phyloP scores from a whole-genome alignment of 2,888 invertebrate species.

The Ochropacha duplaris region DNA sequence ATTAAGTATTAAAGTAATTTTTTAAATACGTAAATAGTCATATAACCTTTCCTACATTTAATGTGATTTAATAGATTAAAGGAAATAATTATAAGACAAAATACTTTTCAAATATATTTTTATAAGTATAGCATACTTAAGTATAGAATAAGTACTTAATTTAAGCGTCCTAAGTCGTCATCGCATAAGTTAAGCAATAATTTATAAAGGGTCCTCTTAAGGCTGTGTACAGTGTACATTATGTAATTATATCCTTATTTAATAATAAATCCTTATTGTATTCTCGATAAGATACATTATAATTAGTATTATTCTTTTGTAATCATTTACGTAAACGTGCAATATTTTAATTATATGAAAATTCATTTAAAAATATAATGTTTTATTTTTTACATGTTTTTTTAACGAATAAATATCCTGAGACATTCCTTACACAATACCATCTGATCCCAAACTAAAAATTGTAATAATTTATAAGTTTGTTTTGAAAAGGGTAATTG shows the following conservation, averaged over 20 bases:
- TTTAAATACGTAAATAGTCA: background rate
- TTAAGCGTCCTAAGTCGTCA: conserved; percentile 53
- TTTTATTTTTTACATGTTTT: background rate
- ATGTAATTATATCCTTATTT: conserved; percentile 64
- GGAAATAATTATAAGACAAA: conserved; percentile 16
- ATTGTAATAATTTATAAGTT: too few species aligned
- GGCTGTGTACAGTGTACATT: conserved; percentile 73
- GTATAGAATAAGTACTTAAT: conserved; percentile 29
- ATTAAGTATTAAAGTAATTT: background rate
- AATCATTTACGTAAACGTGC: conserved; percentile 9
- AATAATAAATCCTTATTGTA: conserved; percentile 4
- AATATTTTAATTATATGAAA: conserved; percentile 13
- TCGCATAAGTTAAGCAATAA: conserved; percentile 38
- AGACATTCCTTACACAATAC: too few species aligned
- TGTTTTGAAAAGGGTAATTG: too few species aligned
- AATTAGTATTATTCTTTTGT: conserved; percentile 11
- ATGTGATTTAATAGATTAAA: conserved; percentile 20
- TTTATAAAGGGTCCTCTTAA: conserved; percentile 66
- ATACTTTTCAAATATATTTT: conserved; percentile 6
- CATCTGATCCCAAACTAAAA: too few species aligned
- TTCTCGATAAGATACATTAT: conserved; percentile 1
- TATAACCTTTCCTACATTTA: conserved; percentile 9
- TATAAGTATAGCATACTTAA: conserved; percentile 14
- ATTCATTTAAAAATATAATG: conserved; percentile 13
- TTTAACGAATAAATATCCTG: too few species aligned